These are phyloP conservation scores for Cepphus grylle DNA, from an alignment of 2,113 vertebrate species.

Conservation along the genomic window DNA sequence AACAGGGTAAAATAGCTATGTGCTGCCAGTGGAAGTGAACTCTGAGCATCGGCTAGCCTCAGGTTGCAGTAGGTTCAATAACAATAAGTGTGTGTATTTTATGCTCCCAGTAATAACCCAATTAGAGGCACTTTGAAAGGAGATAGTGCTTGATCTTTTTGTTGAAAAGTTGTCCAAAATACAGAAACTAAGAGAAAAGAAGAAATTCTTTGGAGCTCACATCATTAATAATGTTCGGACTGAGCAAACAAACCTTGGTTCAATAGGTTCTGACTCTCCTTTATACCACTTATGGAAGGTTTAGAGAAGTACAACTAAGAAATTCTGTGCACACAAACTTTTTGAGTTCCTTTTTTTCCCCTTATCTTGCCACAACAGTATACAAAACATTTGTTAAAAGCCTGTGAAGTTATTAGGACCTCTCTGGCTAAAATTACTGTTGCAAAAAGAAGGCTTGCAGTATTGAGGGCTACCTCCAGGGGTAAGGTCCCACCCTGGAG, in stretches of 20 bases:
- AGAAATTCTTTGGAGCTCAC: constrained; percentile 17
- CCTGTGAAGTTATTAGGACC: not conserved
- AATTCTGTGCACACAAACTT: not conserved
- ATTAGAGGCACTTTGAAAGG: constrained; percentile 46
- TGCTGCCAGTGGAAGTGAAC: constrained; percentile 1
- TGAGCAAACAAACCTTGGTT: not conserved
- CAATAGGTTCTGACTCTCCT: constrained; percentile 8
- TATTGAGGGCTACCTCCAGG: not conserved
- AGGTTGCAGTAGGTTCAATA: constrained; percentile 23
- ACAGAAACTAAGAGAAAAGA: not conserved
- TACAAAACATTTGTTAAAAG: not conserved
- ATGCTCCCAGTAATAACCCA: constrained; percentile 16
- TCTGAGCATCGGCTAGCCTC: not conserved
- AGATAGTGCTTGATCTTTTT: constrained; percentile 36
- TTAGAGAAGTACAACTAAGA: not conserved
- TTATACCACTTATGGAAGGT: not conserved
- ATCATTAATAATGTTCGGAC: not conserved
- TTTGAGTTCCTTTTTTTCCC: not conserved
- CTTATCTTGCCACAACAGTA: not conserved
- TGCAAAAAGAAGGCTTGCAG: not conserved
- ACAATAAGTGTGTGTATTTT: constrained; percentile 41
- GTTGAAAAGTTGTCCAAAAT: constrained; percentile 18
- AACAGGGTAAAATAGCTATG: not conserved
- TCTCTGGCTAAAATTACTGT: not conserved
- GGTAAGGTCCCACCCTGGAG: not conserved